phyloP scores from a whole-genome alignment of 2,797 vertebrate species.

The Micropoecilia bifurca region DNA sequence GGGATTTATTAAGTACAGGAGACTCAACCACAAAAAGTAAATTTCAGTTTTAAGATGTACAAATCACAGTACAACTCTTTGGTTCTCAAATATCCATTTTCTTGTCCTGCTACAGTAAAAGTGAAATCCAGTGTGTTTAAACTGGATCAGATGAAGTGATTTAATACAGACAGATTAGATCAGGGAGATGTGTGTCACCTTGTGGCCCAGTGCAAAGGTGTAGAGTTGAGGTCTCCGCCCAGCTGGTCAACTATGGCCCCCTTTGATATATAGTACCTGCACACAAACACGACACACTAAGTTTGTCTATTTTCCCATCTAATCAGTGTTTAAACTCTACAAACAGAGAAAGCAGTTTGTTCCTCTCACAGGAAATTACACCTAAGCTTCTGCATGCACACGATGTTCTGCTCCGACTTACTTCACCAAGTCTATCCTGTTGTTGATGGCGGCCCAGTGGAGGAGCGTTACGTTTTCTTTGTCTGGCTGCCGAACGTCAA shows the following conservation, averaged over 20 bases:
- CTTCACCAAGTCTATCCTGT: constrained; percentile 98
- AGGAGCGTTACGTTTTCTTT: constrained; percentile 99
- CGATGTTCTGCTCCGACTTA: constrained; percentile 71
- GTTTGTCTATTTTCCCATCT: not conserved
- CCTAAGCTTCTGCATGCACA: not conserved
- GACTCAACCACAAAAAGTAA: not conserved
- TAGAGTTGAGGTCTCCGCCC: constrained; percentile 98
- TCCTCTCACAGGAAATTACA: not conserved
- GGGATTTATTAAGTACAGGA: not conserved
- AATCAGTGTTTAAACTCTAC: not conserved
- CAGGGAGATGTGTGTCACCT: constrained; percentile 80
- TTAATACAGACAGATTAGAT: no score
- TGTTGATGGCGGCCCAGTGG: constrained; percentile 99
- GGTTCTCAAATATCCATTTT: not conserved
- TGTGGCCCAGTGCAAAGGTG: constrained; percentile 98
- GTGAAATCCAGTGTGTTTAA: not conserved
- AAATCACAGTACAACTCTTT: not conserved
- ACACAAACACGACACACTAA: constrained; percentile 19
- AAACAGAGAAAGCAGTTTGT: not conserved
- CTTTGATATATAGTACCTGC: constrained; percentile 98
- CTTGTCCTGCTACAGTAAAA: not conserved
- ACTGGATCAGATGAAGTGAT: not conserved
- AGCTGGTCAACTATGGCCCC: constrained; percentile 97
- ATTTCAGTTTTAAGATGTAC: not conserved
- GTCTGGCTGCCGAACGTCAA: constrained; percentile 97